Base-by-base conservation (phyloP, 2,888 invertebrate genomes). In the Trilocha varians region DNA sequence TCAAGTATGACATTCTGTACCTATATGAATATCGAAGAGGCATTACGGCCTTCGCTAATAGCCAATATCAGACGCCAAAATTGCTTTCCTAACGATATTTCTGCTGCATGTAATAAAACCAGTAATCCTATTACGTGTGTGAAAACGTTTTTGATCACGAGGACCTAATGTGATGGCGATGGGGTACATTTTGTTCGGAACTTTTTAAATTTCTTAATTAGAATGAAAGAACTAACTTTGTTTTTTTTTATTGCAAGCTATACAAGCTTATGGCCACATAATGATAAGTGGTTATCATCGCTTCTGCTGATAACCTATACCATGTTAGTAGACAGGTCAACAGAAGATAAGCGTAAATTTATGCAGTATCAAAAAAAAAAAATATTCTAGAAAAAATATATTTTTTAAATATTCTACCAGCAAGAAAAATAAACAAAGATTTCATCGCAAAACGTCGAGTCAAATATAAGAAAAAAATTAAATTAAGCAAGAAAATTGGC, bases 1-100 rank as follows among this genome's bases (percentile, higher is more conserved):
- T 66, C 62, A 75, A 75, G 70, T 74, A 64, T 60, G 55, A 61
- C 54, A 62, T 64, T 60, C 62, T 62, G 64, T 62, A 63, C 60
- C 59, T 59, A 64, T 64, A 75, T 74, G 79, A 77, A 78, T 78
- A 82, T 78, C 74, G 75, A 68, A 62, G 67, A 72, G 70, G 69
- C 70, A 76, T 78, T 78, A 76, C 67, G 65, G 61, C 70, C 65
- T 63, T 60, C 73, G 75, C 78, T 84, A 83, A 84, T 82, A 82
- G 83, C 71, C 83, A 83, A 84, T 83, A 83, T 83, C 78, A 78
- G 78, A 67, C 71, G 66, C 72, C 78, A 67, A 83, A 82, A 84
- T 82, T 83, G 82, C 77, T 73, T 79, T 73, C 74, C 75, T 79
- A 80, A 83, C 82, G 78, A 78, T 78, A 83, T 83, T 83, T 80